A percentile compares a stretch with the other conserved stretches of the same genome.
Conservation (phyloP, 2,113 vertebrate species). For the Thermophis baileyi region DNA sequence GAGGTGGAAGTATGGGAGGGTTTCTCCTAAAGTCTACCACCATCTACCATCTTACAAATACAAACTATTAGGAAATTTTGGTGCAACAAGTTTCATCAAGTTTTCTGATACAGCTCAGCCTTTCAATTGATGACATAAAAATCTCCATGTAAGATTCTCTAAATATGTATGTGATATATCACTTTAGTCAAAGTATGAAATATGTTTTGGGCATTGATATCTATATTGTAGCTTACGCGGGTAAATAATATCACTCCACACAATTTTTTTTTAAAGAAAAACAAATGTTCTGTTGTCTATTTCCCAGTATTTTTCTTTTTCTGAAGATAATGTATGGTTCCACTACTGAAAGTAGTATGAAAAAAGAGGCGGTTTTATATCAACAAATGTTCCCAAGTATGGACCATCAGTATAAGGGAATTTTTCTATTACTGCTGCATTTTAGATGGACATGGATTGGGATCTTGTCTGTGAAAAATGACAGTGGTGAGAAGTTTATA, state of each 20-base stretch:
- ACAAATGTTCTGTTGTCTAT: background rate
- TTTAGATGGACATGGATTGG: background rate
- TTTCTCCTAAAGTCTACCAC: too few species aligned
- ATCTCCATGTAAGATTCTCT: background rate
- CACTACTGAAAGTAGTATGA: background rate
- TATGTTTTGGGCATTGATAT: background rate
- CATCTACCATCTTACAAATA: background rate
- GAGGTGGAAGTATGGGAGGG: too few species aligned
- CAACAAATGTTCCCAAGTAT: background rate
- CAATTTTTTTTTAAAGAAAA: background rate
- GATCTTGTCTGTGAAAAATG: background rate
- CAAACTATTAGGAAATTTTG: background rate
- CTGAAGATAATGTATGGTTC: background rate
- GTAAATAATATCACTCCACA: background rate
- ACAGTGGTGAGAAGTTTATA: background rate
- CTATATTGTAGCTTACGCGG: background rate
- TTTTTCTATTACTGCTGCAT: background rate
- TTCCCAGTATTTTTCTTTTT: background rate
- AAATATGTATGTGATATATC: background rate
- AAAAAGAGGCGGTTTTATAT: background rate
- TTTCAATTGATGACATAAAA: background rate
- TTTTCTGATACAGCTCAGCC: background rate
- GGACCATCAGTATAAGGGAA: background rate
- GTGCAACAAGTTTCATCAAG: background rate
- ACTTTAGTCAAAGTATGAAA: background rate